Evolutionary conservation across 2,797 vertebrate genomes (phyloP).

Genomic region (Sebastes reedi): DNA sequence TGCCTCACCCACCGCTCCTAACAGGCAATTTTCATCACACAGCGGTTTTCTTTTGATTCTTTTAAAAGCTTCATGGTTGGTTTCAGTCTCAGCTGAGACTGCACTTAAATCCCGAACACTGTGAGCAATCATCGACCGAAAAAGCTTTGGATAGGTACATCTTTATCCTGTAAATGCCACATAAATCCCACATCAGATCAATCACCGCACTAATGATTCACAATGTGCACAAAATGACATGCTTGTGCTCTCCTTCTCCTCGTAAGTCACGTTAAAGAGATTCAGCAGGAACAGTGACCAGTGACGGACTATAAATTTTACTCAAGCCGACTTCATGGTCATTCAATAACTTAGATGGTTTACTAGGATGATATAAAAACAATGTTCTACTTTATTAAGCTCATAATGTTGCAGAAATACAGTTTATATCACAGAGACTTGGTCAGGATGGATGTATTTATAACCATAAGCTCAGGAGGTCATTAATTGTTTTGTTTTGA

Average conservation of each 20-base stretch:
- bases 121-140: conserved; percentile 43
- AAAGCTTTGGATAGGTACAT: conserved; percentile 38
- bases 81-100: conserved; percentile 39
- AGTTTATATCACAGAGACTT: background rate
- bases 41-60: conserved; percentile 56
- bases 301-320: conserved; percentile 13
- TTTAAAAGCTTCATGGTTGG: conserved; percentile 54
- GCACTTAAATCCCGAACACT: conserved; percentile 32
- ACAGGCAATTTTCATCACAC: conserved; percentile 32
- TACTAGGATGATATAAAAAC: background rate
- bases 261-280: conserved; percentile 34
- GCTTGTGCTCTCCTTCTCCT: conserved; percentile 30
- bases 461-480: background rate
- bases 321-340: conserved; percentile 9
- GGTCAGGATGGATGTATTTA: background rate
- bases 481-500: conserved; percentile 12
- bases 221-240: conserved; percentile 48
- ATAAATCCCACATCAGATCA: conserved; percentile 62
- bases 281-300: conserved; percentile 3
- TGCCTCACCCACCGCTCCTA: background rate
- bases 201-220: conserved; percentile 53
- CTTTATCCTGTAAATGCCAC: conserved; percentile 54
- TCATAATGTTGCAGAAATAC: background rate
- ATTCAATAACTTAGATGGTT: conserved; percentile 1
- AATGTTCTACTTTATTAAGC: background rate